Conservation (phyloP, 2,113 vertebrate species). For the Neoarius graeffei region DNA sequence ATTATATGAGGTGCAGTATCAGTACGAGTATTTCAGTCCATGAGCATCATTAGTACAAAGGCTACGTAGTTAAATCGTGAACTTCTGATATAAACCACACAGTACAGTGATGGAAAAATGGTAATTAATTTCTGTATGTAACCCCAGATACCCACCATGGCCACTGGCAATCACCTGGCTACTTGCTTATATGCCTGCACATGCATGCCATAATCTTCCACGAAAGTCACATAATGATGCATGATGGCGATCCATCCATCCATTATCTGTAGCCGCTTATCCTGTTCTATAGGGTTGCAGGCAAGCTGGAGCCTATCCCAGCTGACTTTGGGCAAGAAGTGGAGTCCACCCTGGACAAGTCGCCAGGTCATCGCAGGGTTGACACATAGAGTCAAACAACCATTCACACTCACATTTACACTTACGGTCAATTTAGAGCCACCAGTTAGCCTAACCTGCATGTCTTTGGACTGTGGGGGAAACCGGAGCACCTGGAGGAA, state of each 20-base stretch:
- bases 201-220: neutral
- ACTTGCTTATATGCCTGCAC: neutral
- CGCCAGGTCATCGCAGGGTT: too few relatives aligned
- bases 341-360: too few relatives aligned
- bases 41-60: neutral
- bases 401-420: too few relatives aligned
- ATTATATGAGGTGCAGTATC: neutral
- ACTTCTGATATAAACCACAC: neutral
- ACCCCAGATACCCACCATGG: neutral
- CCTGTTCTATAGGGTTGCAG: too few relatives aligned
- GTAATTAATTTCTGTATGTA: neutral
- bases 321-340: too few relatives aligned
- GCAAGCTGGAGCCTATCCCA: too few relatives aligned
- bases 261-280: too few relatives aligned
- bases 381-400: too few relatives aligned
- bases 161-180: neutral
- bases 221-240: slow-evolving; percentile 1
- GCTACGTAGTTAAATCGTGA: neutral
- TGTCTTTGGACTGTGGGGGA: too few relatives aligned
- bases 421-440: too few relatives aligned
- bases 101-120: neutral
- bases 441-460: too few relatives aligned
- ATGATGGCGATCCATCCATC: neutral
- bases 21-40: neutral
- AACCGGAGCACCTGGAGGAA: too few relatives aligned